These are phyloP conservation scores for Cynocephalus volans DNA, from an alignment of 2,113 vertebrate genomes.

Conservation along the genomic window DNA sequence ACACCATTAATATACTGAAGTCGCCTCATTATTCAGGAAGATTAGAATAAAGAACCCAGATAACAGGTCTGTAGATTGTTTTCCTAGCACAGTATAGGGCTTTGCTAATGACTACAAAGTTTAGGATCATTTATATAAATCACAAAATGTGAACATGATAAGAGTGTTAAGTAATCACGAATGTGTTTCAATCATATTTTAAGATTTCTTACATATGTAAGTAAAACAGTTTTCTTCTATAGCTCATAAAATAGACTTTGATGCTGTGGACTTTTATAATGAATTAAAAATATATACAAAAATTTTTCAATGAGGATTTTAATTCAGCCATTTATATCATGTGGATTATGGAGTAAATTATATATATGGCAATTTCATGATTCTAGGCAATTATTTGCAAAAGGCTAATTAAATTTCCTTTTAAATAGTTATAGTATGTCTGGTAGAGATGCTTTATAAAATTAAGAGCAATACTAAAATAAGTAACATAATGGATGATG, in stretches of 20 bases:
- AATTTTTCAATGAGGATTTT: slow-evolving; percentile 41
- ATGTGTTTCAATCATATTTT: slow-evolving; percentile 13
- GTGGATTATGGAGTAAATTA: not conserved
- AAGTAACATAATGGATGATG: not conserved
- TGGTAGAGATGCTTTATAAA: slow-evolving; percentile 19
- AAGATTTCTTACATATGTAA: not conserved
- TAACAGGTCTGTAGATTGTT: slow-evolving; percentile 72
- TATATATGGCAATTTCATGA: not conserved
- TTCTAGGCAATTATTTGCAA: slow-evolving; percentile 19
- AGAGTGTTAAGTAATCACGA: slow-evolving; percentile 51
- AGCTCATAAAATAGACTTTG: slow-evolving; percentile 19
- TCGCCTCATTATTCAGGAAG: slow-evolving; percentile 81
- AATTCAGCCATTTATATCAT: slow-evolving; percentile 14
- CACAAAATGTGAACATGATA: slow-evolving; percentile 61
- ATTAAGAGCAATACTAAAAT: not conserved
- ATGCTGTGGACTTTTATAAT: not conserved
- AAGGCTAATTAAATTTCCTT: not conserved
- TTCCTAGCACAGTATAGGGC: slow-evolving; percentile 51
- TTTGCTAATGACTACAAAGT: slow-evolving; percentile 69
- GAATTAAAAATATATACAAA: not conserved
- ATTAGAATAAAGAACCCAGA: slow-evolving; percentile 79
- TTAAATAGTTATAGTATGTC: not conserved
- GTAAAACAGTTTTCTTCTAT: not conserved
- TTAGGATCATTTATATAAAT: slow-evolving; percentile 66
- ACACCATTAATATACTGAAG: slow-evolving; percentile 80